These are phyloP conservation scores for Palythoa grandis DNA, from an alignment of 92 coral and sea anemone genomes.

Conservation along the genomic window DNA sequence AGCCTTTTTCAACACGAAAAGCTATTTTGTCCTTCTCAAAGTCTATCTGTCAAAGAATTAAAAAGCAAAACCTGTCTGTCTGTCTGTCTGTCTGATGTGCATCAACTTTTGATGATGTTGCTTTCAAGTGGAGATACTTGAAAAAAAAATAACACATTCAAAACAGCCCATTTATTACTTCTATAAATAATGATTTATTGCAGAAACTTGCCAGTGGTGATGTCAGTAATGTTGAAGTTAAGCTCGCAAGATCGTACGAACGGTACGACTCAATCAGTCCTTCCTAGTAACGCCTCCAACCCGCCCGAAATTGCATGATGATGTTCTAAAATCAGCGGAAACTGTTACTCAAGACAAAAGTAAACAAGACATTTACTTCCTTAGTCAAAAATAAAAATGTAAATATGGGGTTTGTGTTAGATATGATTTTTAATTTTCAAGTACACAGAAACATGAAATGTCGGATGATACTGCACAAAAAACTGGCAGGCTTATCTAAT, in stretches of 20 bases:
- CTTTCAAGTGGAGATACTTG: background rate
- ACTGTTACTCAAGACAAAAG: background rate
- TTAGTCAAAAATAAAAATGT: slow-evolving; percentile 6
- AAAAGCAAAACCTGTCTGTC: no score
- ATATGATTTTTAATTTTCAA: background rate
- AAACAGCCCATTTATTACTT: background rate
- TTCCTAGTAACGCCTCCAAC: background rate
- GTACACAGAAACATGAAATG: background rate
- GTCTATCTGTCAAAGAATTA: no score
- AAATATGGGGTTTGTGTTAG: background rate
- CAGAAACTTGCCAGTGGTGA: no score
- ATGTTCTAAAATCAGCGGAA: background rate
- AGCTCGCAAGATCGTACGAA: background rate
- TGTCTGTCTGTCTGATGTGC: background rate
- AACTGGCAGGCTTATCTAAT: background rate
- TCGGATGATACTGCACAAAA: background rate
- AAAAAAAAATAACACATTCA: background rate
- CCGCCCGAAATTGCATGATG: background rate
- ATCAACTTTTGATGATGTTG: background rate
- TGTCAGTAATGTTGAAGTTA: background rate
- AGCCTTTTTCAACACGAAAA: no score
- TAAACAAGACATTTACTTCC: slow-evolving; percentile 2
- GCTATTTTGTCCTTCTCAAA: no score
- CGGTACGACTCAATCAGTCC: background rate
- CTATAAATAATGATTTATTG: no score